Evolutionary conservation across 2,113 vertebrate genomes (phyloP).

Genomic region (Aegypius monachus): DNA sequence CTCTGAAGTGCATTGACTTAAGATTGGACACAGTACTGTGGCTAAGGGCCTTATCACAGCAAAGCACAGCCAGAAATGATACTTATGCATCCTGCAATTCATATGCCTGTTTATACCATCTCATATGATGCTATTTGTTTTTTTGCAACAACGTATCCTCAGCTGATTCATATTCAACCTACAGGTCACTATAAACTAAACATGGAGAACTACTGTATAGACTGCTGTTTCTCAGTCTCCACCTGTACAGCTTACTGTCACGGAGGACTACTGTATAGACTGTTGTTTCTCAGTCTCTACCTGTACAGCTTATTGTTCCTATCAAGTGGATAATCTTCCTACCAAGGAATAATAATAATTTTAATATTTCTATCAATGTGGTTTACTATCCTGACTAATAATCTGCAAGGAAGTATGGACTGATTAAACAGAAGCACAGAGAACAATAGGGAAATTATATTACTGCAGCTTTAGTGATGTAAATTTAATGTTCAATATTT

Average conservation of each 20-base stretch:
- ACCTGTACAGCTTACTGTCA: neutral
- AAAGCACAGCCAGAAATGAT: neutral
- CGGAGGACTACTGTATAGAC: no score
- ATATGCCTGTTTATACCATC: neutral
- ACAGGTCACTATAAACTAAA: neutral
- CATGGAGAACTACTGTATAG: fast-evolving
- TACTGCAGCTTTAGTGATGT: neutral
- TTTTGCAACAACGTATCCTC: neutral
- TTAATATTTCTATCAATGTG: neutral
- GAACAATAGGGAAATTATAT: neutral
- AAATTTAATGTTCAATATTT: neutral
- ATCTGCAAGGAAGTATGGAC: neutral
- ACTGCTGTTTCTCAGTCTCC: neutral
- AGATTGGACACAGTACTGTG: neutral
- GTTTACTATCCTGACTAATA: neutral
- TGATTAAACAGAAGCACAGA: neutral
- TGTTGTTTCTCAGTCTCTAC: neutral
- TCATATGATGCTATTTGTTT: neutral
- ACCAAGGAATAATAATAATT: neutral
- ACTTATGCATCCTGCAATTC: neutral
- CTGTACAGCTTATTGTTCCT: neutral
- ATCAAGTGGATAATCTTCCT: neutral
- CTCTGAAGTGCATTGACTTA: neutral
- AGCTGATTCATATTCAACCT: neutral
- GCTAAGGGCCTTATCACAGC: neutral